These are phyloP conservation scores for Octodon degus DNA, from an alignment of 2,113 vertebrate species.

Conservation along the genomic window DNA sequence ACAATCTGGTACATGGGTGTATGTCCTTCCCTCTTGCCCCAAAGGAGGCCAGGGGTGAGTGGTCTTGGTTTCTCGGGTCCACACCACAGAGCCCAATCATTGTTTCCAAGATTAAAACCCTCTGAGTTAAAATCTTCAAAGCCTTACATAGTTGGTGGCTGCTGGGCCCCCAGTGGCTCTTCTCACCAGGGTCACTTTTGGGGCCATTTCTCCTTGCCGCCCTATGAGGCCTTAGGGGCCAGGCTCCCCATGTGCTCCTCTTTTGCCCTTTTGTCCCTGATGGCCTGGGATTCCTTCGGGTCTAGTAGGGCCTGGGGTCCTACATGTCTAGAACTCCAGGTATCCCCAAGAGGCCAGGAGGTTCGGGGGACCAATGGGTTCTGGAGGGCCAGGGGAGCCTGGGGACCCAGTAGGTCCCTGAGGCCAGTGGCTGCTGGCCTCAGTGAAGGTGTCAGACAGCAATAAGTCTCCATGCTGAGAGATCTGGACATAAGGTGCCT, in stretches of 20 bases:
- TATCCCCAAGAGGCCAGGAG: constrained; percentile 89
- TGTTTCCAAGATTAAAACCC: no score
- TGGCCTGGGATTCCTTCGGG: constrained; percentile 88
- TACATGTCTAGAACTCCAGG: constrained; percentile 88
- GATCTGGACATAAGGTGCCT: constrained; percentile 75
- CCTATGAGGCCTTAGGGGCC: constrained; percentile 92
- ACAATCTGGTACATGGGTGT: constrained; percentile 85
- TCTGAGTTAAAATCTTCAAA: no score
- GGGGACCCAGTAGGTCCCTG: constrained; percentile 90
- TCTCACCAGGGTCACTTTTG: no score
- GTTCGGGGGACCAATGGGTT: constrained; percentile 92
- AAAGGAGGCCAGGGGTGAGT: constrained; percentile 87
- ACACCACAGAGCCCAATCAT: no score
- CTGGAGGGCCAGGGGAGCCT: constrained; percentile 85
- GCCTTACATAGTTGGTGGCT: no score
- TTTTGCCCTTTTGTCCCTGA: constrained; percentile 93
- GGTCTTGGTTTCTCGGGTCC: no score
- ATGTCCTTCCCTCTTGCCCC: constrained; percentile 88
- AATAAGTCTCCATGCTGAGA: constrained; percentile 86
- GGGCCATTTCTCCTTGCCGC: constrained; percentile 69
- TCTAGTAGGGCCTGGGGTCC: constrained; percentile 89
- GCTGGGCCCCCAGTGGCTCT: no score
- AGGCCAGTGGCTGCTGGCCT: constrained; percentile 86
- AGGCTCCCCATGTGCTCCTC: constrained; percentile 90
- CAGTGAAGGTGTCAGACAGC: constrained; percentile 93